Evolutionary conservation across 2,113 vertebrate genomes (phyloP).

Genomic region (Onychostoma macrolepis): DNA sequence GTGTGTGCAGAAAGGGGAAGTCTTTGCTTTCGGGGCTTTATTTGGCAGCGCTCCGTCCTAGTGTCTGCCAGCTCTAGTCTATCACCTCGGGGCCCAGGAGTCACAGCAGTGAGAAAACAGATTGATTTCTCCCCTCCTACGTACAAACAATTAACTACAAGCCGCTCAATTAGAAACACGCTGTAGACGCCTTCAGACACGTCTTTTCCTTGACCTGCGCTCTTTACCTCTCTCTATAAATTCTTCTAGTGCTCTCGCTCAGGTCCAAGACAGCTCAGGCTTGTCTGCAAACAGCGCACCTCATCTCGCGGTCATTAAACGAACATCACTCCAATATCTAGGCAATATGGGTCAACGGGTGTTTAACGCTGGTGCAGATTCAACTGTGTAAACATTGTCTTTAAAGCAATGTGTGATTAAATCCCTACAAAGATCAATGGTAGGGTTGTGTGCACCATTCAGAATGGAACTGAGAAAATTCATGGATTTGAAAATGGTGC

Average conservation of each 20-base stretch:
- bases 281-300: conserved; percentile 12
- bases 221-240: conserved; percentile 48
- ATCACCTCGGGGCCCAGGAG: conserved; percentile 76
- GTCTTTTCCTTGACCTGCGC: conserved; percentile 67
- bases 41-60: conserved; percentile 51
- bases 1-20: conserved; percentile 28
- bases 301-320: conserved; percentile 3
- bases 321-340: not conserved
- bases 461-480: not conserved
- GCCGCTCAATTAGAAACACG: conserved; percentile 80
- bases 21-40: conserved; percentile 42
- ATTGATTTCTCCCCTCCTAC: conserved; percentile 82
- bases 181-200: conserved; percentile 72
- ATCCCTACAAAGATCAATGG: not conserved
- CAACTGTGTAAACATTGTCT: not conserved
- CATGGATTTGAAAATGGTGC: not conserved
- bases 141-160: conserved; percentile 83
- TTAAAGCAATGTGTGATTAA: not conserved
- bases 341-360: not conserved
- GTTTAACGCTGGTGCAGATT: not conserved
- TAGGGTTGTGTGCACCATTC: not conserved
- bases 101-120: conserved; percentile 79
- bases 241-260: conserved; percentile 16
- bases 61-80: conserved; percentile 73
- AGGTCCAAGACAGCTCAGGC: not conserved